Evolutionary conservation across 2,113 vertebrate species (phyloP).

Genomic region (Ascaphus truei): DNA sequence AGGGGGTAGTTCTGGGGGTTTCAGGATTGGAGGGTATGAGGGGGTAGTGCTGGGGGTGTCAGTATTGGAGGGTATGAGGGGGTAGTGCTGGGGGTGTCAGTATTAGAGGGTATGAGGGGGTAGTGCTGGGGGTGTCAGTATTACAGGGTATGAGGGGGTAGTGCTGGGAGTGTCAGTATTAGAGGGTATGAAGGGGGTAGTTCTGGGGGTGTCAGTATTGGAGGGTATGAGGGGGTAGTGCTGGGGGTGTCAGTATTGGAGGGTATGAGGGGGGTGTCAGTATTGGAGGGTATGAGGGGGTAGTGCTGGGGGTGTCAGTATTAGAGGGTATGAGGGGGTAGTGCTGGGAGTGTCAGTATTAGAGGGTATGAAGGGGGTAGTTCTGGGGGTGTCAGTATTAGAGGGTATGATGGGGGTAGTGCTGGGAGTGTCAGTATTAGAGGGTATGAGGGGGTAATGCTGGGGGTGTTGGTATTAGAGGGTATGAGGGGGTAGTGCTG

Average conservation of each 20-base stretch:
- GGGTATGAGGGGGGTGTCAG: accelerated
- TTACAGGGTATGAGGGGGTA: not conserved
- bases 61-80: not conserved
- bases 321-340: too few relatives aligned
- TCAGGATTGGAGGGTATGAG: too few relatives aligned
- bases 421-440: not conserved
- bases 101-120: too few relatives aligned
- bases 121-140: too few relatives aligned
- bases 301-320: not conserved
- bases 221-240: not conserved
- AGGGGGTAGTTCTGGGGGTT: not conserved
- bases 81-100: not conserved
- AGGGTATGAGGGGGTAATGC: not conserved
- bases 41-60: not conserved
- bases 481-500: not conserved
- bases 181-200: too few relatives aligned
- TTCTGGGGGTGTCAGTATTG: not conserved
- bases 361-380: not conserved
- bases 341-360: not conserved
- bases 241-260: too few relatives aligned
- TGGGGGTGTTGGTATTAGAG: too few relatives aligned
- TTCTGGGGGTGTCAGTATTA: too few relatives aligned
- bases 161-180: not conserved
- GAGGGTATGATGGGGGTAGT: not conserved
- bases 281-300: not conserved